These are phyloP conservation scores for Trichogramma pretiosum DNA, from an alignment of 1,140 invertebrate species.

Conservation along the genomic window DNA sequence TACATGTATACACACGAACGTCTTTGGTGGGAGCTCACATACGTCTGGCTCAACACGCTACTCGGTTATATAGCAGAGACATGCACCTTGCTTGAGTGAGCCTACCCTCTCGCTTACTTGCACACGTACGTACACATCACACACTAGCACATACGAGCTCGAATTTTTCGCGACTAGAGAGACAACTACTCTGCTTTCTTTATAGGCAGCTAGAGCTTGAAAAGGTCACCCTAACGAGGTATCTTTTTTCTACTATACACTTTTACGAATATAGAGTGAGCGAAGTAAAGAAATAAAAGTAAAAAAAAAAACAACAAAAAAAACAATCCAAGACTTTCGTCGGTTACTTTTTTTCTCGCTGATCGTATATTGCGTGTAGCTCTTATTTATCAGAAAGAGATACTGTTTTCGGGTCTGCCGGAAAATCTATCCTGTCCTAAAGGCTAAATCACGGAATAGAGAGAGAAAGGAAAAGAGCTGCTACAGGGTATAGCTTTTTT, in stretches of 20 bases:
- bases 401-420: constrained; percentile 21
- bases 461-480: no score
- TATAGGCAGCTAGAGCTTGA: constrained; percentile 19
- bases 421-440: constrained; percentile 1
- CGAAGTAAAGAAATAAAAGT: no score
- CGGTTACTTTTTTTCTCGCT: no score
- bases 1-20: no score
- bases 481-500: constrained; percentile 3
- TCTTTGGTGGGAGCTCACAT: no score
- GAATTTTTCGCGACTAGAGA: constrained; percentile 20
- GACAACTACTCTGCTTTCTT: no score
- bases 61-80: no score
- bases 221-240: constrained; percentile 28
- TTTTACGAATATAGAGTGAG: no score
- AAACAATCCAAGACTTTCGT: no score
- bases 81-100: no score
- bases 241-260: constrained; percentile 24
- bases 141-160: neutral
- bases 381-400: constrained; percentile 23
- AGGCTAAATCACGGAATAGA: constrained; percentile 11
- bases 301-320: no score
- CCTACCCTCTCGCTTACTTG: neutral
- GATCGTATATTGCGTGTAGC: constrained; percentile 6
- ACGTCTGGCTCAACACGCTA: constrained; percentile 18
- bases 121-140: neutral